phyloP scores from a whole-genome alignment of 2,888 invertebrate genomes.

The Drosophila aldrichi region DNA sequence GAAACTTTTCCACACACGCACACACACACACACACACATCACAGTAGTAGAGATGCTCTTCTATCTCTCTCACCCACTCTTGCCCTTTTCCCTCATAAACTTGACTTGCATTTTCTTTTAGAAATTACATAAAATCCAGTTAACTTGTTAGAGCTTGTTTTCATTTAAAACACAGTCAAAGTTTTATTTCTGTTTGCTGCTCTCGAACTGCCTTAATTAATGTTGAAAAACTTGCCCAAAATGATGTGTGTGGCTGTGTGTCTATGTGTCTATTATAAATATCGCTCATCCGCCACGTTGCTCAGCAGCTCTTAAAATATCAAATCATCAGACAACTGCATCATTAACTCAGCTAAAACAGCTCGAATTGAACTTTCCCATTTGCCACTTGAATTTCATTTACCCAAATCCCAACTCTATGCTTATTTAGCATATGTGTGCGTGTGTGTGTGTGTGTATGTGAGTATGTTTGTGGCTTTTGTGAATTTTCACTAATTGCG shows the following conservation, averaged over 20 bases:
- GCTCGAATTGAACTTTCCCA: slow-evolving; percentile 29
- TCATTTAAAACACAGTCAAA: slow-evolving; percentile 51
- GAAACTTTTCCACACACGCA: slow-evolving; percentile 66
- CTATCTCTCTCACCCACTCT: not conserved
- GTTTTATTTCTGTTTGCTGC: slow-evolving; percentile 40
- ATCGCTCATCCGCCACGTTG: slow-evolving; percentile 57
- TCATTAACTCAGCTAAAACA: slow-evolving; percentile 6
- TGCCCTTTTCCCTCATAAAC: not conserved
- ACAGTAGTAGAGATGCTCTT: not conserved
- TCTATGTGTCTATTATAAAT: slow-evolving; percentile 3
- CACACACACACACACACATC: slow-evolving; percentile 14
- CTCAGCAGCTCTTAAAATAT: slow-evolving; percentile 29
- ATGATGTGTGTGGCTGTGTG: slow-evolving; percentile 28
- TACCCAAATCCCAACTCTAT: not conserved
- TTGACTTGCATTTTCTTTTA: slow-evolving; percentile 50
- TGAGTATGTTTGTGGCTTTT: slow-evolving; percentile 1
- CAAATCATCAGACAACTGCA: slow-evolving; percentile 36
- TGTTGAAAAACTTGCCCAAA: slow-evolving; percentile 64
- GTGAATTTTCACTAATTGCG: slow-evolving; percentile 42
- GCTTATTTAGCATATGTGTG: slow-evolving; percentile 2
- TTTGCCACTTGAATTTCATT: slow-evolving; percentile 31
- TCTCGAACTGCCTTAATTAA: slow-evolving; percentile 69
- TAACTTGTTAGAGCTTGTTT: slow-evolving; percentile 64
- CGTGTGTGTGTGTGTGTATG: not conserved
- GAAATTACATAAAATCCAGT: slow-evolving; percentile 67